Evolutionary conservation across 2,888 invertebrate genomes (phyloP).

Genomic region (Empis livida): DNA sequence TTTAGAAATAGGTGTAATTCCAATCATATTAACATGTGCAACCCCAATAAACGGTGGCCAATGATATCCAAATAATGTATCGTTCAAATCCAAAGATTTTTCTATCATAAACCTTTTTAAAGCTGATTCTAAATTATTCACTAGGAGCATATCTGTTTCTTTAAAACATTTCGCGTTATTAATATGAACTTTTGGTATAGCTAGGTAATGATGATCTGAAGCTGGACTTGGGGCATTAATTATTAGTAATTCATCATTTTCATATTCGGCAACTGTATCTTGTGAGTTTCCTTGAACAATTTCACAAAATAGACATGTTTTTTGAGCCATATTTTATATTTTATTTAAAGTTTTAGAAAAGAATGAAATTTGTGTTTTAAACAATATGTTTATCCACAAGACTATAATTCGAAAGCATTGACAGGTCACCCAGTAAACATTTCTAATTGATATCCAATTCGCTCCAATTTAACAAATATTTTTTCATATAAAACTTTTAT

Average conservation of each 20-base stretch:
- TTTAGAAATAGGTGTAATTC: constrained; percentile 62
- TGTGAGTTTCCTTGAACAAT: constrained; percentile 47
- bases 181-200: constrained; percentile 66
- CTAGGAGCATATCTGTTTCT: constrained; percentile 54
- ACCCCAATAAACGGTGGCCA: constrained; percentile 84
- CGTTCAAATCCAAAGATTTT: constrained; percentile 35
- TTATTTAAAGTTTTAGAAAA: too few relatives aligned
- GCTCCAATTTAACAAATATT: too few relatives aligned
- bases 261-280: constrained; percentile 48
- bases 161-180: constrained; percentile 57
- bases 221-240: constrained; percentile 76
- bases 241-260: constrained; percentile 67
- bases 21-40: constrained; percentile 69
- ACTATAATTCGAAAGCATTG: too few relatives aligned
- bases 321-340: constrained; percentile 15
- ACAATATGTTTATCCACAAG: too few relatives aligned
- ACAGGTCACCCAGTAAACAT: too few relatives aligned
- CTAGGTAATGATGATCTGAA: constrained; percentile 62
- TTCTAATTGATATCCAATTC: too few relatives aligned
- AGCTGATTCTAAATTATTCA: constrained; percentile 49
- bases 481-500: too few relatives aligned
- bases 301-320: constrained; percentile 58
- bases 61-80: constrained; percentile 67
- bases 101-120: constrained; percentile 39
- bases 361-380: too few relatives aligned